Conservation (phyloP, 1,140 invertebrate species). For the Pseudomyrmex concolor region DNA sequence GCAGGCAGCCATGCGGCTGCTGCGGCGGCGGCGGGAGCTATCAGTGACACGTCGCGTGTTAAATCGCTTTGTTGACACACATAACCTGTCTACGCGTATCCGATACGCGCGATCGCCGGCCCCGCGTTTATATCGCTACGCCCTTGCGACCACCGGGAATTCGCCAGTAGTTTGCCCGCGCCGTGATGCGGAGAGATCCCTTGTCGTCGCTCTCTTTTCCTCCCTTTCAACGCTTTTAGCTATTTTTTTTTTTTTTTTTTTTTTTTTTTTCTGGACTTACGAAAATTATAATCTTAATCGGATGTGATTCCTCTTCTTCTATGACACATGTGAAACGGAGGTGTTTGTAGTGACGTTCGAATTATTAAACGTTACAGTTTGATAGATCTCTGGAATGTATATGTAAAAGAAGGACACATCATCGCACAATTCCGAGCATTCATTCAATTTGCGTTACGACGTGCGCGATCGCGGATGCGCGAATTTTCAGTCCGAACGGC, state of each 20-base stretch:
- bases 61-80: constrained; percentile 83
- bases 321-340: not conserved
- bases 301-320: not conserved
- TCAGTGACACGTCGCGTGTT: constrained; percentile 82
- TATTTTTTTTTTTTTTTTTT: no score
- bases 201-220: not conserved
- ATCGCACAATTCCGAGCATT: not conserved
- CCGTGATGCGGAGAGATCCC: constrained; percentile 8
- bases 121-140: constrained; percentile 43
- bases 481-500: constrained; percentile 61
- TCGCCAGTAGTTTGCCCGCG: constrained; percentile 37
- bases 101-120: constrained; percentile 73
- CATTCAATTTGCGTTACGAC: not conserved
- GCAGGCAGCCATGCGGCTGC: constrained; percentile 69
- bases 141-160: constrained; percentile 63
- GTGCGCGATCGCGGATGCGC: constrained; percentile 34
- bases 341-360: no score
- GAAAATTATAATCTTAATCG: not conserved
- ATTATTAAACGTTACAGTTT: no score
- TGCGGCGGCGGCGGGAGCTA: constrained; percentile 74
- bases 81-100: constrained; percentile 80
- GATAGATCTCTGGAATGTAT: no score
- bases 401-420: not conserved
- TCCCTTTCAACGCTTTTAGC: not conserved
- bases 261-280: not conserved